phyloP scores from a whole-genome alignment of 2,888 invertebrate genomes.

The Aelia acuminata region DNA sequence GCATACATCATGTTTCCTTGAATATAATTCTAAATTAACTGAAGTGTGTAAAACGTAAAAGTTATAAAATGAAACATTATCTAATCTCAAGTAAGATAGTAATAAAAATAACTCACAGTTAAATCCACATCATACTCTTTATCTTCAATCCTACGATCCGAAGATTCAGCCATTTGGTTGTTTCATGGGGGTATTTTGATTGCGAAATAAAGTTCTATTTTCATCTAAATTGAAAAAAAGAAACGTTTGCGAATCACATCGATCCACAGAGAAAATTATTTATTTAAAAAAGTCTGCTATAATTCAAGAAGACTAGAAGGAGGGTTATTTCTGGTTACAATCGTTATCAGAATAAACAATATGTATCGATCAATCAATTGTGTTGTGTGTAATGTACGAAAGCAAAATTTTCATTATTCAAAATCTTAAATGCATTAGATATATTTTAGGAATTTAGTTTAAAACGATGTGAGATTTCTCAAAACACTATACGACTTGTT shows the following conservation, averaged over 20 bases:
- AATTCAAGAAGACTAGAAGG: neutral
- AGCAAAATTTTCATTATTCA: neutral
- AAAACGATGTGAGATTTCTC: neutral
- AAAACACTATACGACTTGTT: neutral
- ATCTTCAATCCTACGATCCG: conserved; percentile 5
- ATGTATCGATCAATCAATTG: conserved; percentile 30
- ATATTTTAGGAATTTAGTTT: neutral
- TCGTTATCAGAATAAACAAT: conserved; percentile 55
- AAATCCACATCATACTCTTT: conserved; percentile 56
- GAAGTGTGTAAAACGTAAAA: neutral
- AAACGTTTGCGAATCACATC: neutral
- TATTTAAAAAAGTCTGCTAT: neutral
- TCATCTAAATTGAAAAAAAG: neutral
- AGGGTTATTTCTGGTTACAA: conserved; percentile 53
- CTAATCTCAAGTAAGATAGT: neutral
- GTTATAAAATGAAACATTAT: neutral
- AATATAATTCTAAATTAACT: neutral
- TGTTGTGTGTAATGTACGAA: too few species aligned
- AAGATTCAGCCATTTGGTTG: conserved; percentile 49
- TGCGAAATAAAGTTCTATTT: neutral
- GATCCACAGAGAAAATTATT: neutral
- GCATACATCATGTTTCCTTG: neutral
- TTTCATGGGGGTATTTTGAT: neutral
- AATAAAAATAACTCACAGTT: conserved; percentile 49
- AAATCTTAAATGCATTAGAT: neutral